Evolutionary conservation across 2,888 invertebrate species (phyloP), one percentile per base, ranked within the genome.

Genomic region (Ceriagrion tenellum): DNA sequence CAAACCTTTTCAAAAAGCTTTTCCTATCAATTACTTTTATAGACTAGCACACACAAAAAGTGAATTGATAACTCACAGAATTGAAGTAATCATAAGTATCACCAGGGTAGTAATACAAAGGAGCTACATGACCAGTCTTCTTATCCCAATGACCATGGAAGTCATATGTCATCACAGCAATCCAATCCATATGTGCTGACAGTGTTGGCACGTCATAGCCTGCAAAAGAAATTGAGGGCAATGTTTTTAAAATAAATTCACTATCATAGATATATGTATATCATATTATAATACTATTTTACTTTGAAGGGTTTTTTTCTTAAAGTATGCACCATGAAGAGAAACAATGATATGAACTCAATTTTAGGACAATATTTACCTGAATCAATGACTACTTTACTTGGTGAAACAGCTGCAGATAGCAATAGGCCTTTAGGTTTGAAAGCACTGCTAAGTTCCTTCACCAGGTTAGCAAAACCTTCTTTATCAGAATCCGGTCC

Each of bases 321-420:
- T 47, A 6, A 59, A 95, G 10, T 88, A 26, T 89, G 20, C 2
- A 20, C 16, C 20, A 59, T 59, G 16, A 8, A 47, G 47, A n/a
- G 59, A 59, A 59, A 59, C 59, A 23, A 26, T 30, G n/a, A 69
- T 23, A 69, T 69, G 69, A n/a, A 26, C 20, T 59, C 20, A 26
- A 69, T 69, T 69, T 69, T 40, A 0, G 2, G 0, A 95, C 26
- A 26, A 40, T 40, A 95, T 95, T 95, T 95, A 30, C 98, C 98
- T 59, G 97, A 97, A 96, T 98, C 98, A 26, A 98, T 98, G 16
- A 98, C 98, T 96, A 97, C 97, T 96, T 98, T 98, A 96, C 98
- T 98, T 0, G 98, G 98, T 0, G 98, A 98, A 0, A 98, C 98
- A 95, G 98, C 98, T 0, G 98, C 97, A 0, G 98, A 98, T 2